Conservation (phyloP, 2,888 invertebrate species). For the Brachycybe producta region DNA sequence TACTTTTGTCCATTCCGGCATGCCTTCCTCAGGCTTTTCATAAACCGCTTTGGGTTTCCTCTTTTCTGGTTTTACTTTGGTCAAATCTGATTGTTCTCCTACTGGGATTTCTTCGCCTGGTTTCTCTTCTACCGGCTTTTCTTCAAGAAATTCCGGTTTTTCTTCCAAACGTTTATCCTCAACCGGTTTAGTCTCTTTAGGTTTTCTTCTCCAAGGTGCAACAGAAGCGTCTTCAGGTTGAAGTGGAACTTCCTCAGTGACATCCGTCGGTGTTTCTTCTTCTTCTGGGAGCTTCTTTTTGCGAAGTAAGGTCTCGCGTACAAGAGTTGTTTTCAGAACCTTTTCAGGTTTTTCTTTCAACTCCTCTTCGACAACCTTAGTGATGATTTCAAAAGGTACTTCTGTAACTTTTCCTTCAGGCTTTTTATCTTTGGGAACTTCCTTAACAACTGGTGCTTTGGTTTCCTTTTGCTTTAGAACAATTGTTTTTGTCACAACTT, state of each 20-base stretch:
- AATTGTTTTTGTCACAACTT: slow-evolving; percentile 7
- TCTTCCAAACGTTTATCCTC: too few relatives aligned
- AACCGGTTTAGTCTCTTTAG: slow-evolving; percentile 29
- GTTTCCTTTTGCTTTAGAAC: too few relatives aligned
- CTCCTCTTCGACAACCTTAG: too few relatives aligned
- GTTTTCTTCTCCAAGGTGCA: neutral
- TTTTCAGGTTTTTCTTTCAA: too few relatives aligned
- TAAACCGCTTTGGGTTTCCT: too few relatives aligned
- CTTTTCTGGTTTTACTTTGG: slow-evolving; percentile 17
- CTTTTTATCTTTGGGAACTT: too few relatives aligned
- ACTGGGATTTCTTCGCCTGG: slow-evolving; percentile 19
- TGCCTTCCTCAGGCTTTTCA: slow-evolving; percentile 20
- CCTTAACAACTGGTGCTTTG: too few relatives aligned
- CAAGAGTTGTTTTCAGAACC: too few relatives aligned
- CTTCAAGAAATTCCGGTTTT: neutral
- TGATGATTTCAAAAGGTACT: too few relatives aligned
- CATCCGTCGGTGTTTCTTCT: slow-evolving; percentile 2
- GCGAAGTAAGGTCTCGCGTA: too few relatives aligned
- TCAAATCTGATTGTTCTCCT: slow-evolving; percentile 7
- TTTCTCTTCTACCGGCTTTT: neutral
- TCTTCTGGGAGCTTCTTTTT: too few relatives aligned
- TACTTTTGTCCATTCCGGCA: slow-evolving; percentile 10
- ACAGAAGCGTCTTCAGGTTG: neutral
- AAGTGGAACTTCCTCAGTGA: slow-evolving; percentile 2
- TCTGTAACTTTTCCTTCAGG: too few relatives aligned